phyloP scores from a whole-genome alignment of 2,113 vertebrate species.

The Athene noctua region DNA sequence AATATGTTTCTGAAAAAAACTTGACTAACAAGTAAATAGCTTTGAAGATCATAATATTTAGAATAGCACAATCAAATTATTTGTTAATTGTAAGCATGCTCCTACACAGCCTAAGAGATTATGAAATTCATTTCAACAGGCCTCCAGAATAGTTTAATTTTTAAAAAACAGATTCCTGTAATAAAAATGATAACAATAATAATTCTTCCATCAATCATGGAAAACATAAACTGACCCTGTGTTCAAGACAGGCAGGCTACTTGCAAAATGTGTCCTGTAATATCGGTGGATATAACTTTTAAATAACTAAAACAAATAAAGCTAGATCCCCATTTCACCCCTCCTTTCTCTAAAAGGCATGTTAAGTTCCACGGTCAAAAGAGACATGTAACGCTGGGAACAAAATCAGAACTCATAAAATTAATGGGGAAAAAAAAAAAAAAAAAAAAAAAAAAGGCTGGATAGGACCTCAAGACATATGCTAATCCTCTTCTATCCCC shows the following conservation, averaged over 20 bases:
- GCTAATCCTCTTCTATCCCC: not conserved
- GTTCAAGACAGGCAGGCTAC: not conserved
- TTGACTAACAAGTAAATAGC: not conserved
- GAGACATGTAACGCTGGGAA: not conserved
- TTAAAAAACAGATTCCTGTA: not conserved
- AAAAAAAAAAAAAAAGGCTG: not conserved
- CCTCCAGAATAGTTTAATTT: not conserved
- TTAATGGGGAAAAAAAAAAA: not conserved
- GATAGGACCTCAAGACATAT: not conserved
- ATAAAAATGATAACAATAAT: not conserved
- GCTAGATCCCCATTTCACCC: not conserved
- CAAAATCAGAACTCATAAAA: not conserved
- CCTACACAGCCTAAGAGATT: not conserved
- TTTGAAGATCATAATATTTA: not conserved
- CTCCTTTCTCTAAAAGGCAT: not conserved
- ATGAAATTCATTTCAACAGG: not conserved
- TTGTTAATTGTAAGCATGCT: not conserved
- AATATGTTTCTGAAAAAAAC: not conserved
- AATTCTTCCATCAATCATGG: not conserved
- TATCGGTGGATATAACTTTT: not conserved
- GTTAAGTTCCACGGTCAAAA: not conserved
- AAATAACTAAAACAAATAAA: not conserved
- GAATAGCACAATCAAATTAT: fast-evolving
- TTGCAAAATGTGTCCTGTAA: not conserved
- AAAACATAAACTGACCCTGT: not conserved